Evolutionary conservation across 2,797 vertebrate species (phyloP), one percentile per base, ranked within the genome.

Genomic region (Sebastes ruberrimus): DNA sequence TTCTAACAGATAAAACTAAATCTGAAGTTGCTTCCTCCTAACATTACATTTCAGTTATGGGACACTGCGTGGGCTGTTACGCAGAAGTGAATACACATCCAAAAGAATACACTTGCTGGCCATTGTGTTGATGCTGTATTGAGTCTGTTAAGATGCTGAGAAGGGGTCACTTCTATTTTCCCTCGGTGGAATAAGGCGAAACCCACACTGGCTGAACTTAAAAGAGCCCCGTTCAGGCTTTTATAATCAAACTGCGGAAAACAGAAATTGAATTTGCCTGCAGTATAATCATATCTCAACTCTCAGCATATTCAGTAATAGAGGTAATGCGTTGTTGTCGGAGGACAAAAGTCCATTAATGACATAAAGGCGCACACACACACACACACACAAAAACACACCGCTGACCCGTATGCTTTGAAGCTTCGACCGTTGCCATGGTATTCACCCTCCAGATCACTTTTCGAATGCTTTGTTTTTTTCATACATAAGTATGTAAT

Each of bases 201-300:
- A 87, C 74, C 14, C 78, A 83, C 4, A 73, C 33, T 49, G 66
- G 69, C 72, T 90, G 46, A 63, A 77, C 73, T 87, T 74, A 69
- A 88, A 83, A 82, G 71, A 78, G 32, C 57, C 28, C 18, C 20
- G 53, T 72, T 33, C 33, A 18, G 23, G 33, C 71, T 77, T 74
- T 85, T 80, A 82, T 86, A 92, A 87, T 89, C 75, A 91, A 88
- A 92, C 77, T 83, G 89, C 85, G 86, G 89, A 90, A 93, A 92
- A 92, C 70, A 81, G 49, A 93, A 90, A 93, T 90, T 89, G 61
- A 93, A 94, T 93, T 90, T 88, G 61, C 72, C 67, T 49, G 4
- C 53, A 88, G 68, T 84, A 89, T 87, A 93, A 93, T 93, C 82
- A 81, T 88, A 90, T 91, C 89, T 84, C 55, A 83, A 76, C 76